Evolutionary conservation across 2,888 invertebrate genomes (phyloP).

Genomic region (Melanchra persicariae): DNA sequence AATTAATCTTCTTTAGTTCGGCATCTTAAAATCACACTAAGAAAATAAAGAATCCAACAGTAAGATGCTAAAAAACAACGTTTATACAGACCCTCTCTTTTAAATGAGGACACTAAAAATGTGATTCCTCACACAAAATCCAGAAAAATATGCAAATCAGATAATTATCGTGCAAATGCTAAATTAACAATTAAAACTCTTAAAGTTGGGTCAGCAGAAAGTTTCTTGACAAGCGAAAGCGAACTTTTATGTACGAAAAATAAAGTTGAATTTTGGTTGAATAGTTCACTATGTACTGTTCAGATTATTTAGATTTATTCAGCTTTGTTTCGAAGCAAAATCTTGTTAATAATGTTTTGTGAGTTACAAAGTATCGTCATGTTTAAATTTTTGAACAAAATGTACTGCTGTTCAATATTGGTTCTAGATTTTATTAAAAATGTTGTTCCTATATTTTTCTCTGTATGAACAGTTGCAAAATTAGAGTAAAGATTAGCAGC

Average conservation of each 20-base stretch:
- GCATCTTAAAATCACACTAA: not conserved
- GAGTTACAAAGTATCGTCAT: conserved; percentile 25
- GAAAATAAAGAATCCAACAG: not conserved
- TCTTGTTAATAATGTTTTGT: conserved; percentile 38
- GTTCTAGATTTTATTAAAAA: conserved; percentile 4
- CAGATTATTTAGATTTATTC: conserved; percentile 60
- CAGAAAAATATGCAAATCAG: conserved; percentile 56
- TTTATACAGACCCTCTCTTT: not conserved
- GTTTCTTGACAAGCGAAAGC: not conserved
- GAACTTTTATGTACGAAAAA: not conserved
- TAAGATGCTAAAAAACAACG: not conserved
- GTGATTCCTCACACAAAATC: conserved; percentile 22
- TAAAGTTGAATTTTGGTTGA: conserved; percentile 16
- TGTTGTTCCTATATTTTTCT: not conserved
- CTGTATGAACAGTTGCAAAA: not conserved
- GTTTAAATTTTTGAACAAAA: conserved; percentile 14
- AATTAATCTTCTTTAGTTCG: not conserved
- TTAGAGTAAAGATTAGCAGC: not conserved
- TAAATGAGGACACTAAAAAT: conserved; percentile 36
- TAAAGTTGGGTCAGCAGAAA: conserved; percentile 23
- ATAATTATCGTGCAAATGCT: conserved; percentile 49
- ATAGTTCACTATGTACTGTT: conserved; percentile 8
- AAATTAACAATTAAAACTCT: conserved; percentile 41
- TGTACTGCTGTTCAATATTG: conserved; percentile 1
- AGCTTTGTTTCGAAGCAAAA: conserved; percentile 34